Conservation (phyloP, 37 sponge, comb jelly and placozoan species). For the Ianthella basta region DNA sequence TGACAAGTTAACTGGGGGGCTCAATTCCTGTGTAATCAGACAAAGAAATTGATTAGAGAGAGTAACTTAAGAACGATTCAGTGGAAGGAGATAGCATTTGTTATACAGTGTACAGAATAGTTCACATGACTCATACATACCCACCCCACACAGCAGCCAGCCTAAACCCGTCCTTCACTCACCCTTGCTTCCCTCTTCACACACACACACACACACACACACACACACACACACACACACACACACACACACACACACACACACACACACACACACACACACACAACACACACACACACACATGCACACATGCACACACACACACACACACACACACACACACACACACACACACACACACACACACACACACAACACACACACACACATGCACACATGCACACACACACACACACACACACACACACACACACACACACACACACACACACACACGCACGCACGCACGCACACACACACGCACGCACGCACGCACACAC, state of each 20-base stretch:
- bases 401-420: neutral
- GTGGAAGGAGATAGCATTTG: no score
- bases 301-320: neutral
- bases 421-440: neutral
- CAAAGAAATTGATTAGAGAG: no score
- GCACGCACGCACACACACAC: constrained; percentile 28
- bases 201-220: neutral
- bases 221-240: neutral
- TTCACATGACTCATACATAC: no score
- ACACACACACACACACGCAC: constrained; percentile 27
- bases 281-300: neutral
- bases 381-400: no score
- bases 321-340: neutral
- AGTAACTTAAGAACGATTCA: no score
- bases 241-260: neutral
- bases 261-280: neutral
- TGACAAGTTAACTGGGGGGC: no score
- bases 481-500: constrained; percentile 28
- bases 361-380: neutral
- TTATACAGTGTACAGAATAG: no score
- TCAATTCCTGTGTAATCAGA: no score
- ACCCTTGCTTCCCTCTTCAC: neutral
- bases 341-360: neutral
- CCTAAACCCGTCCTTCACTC: no score
- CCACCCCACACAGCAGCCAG: no score